phyloP scores from a whole-genome alignment of 2,888 invertebrate species.

The Plagiodera versicolora region DNA sequence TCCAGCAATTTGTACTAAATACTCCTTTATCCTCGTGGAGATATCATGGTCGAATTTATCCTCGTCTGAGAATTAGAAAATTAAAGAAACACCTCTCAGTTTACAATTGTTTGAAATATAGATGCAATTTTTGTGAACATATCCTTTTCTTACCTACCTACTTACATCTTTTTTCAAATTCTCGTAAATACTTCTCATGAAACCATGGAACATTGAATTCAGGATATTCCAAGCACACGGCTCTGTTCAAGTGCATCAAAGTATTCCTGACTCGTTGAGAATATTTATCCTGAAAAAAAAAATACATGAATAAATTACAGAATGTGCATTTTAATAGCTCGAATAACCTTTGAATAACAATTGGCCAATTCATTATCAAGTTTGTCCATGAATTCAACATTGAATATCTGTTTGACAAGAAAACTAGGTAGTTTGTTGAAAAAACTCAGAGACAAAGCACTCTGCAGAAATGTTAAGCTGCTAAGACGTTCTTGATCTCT shows the following conservation, averaged over 20 bases:
- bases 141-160: slow-evolving; percentile 6
- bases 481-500: slow-evolving; percentile 61
- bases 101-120: too few species aligned
- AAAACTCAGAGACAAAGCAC: slow-evolving; percentile 59
- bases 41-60: slow-evolving; percentile 18
- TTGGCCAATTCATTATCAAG: slow-evolving; percentile 61
- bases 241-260: slow-evolving; percentile 66
- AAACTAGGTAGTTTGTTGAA: slow-evolving; percentile 58
- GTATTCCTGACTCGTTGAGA: slow-evolving; percentile 58
- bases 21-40: slow-evolving; percentile 35
- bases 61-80: slow-evolving; percentile 17
- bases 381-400: slow-evolving; percentile 61
- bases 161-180: slow-evolving; percentile 56
- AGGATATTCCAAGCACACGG: slow-evolving; percentile 66
- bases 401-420: slow-evolving; percentile 61
- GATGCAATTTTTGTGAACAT: neutral
- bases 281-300: slow-evolving; percentile 56
- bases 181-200: slow-evolving; percentile 63
- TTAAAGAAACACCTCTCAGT: neutral
- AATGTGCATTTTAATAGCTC: neutral
- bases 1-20: slow-evolving; percentile 42
- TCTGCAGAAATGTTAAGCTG: slow-evolving; percentile 58
- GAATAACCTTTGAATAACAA: slow-evolving; percentile 59
- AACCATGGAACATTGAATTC: slow-evolving; percentile 68
- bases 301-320: too few species aligned